Base-by-base conservation (phyloP, 2,797 vertebrate genomes). In the Trematomus bernacchii region DNA sequence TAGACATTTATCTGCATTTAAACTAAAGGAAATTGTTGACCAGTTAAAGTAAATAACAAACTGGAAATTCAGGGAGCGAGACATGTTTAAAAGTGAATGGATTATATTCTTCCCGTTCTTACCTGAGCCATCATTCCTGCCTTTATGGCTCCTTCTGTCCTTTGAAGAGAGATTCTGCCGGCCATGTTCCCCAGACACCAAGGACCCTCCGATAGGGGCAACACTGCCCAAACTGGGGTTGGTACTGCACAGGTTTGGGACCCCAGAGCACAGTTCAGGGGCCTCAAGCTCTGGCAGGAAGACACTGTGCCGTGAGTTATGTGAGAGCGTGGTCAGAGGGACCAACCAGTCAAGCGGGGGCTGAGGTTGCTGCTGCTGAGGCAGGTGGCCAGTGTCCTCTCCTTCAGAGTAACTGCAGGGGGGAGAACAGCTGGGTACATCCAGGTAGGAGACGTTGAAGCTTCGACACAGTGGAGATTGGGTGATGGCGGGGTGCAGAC, bases 51-150 rank as follows among this genome's bases (percentile, higher is more conserved):
- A 33, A 33, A 33, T 33, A 33, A 33, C 15, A 30, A 54, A 15
- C 6, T 1, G 18, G 50, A 19, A 50, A 18, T 57, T 30, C 30
- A 37, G 54, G 15, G 30, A 52, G 33, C 33, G 9, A 23, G 6
- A 13, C 15, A 6, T 33, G 33, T 33, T 33, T 7, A 6, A 50
- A 48, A 33, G 0, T 11, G 15, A 71, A 52, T 30, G 1, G 21
- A 48, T 23, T 14, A 48, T 33, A 33, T 27, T 27, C 51, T 27
- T 63, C 7, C 37, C 53, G 60, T 3, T 47, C 92, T 94, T 95
- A 97, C 97, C 97, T 95, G 96, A 95, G 80, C 94, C 96, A 82
- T 97, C 96, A 89, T 92, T 96, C 92, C 96, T 97, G 75, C 94
- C 93, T 85, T 96, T 97, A 82, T 92, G 88, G 66, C 86, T 93